Conservation (phyloP, 2,797 vertebrate genomes). For the Alca torda region DNA sequence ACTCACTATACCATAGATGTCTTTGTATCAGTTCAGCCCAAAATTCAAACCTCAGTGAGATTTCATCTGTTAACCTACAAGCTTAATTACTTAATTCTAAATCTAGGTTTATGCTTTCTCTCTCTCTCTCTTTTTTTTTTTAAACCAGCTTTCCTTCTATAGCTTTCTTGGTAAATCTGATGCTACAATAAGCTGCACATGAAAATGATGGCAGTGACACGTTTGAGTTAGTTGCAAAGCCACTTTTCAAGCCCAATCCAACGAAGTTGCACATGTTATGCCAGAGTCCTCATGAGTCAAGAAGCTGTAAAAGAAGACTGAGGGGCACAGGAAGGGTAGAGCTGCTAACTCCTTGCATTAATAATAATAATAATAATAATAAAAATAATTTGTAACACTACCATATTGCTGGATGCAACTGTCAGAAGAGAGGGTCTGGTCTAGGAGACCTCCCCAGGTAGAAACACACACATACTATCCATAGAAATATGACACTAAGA, state of each 20-base stretch:
- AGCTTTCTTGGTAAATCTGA: not conserved
- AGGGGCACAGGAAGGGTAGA: not conserved
- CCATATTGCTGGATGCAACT: not conserved
- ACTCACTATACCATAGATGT: not conserved
- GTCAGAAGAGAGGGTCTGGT: not conserved
- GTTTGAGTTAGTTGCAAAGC: not conserved
- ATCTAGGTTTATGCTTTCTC: not conserved
- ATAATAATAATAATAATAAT: not conserved
- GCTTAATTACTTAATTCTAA: not conserved
- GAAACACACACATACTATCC: not conserved
- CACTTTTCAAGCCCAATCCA: not conserved
- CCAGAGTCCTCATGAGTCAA: not conserved
- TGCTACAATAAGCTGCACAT: not conserved
- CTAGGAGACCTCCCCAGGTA: not conserved
- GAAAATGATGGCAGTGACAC: not conserved
- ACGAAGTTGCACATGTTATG: not conserved
- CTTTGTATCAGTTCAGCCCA: not conserved
- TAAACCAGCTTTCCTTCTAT: not conserved
- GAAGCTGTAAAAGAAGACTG: not conserved
- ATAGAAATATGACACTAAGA: not conserved
- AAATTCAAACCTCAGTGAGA: not conserved
- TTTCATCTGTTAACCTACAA: not conserved
- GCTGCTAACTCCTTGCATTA: not conserved
- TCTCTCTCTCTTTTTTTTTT: not conserved
- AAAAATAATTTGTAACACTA: not conserved